A percentile compares a stretch with the other conserved stretches of the same genome.
phyloP scores from a whole-genome alignment of 2,888 invertebrate genomes.

The Cosmia trapezina region DNA sequence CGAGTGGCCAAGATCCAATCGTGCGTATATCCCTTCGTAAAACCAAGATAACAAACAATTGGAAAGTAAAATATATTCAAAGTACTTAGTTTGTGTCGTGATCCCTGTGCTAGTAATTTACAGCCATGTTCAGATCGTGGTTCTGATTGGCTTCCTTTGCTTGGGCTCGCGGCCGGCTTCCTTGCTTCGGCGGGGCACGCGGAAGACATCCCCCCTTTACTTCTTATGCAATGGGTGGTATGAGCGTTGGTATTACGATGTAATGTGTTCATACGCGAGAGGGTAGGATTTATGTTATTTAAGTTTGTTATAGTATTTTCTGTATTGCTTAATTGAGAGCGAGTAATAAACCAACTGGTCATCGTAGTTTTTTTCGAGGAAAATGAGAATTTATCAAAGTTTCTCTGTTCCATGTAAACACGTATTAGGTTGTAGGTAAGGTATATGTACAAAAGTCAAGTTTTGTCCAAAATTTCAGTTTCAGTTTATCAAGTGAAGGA shows the following conservation, averaged over 20 bases:
- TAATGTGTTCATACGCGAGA: constrained; percentile 43
- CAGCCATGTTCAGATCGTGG: constrained; percentile 55
- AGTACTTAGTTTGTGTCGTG: constrained; percentile 43
- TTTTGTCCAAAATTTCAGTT: too few relatives aligned
- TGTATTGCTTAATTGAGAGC: constrained; percentile 10
- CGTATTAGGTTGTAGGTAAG: too few relatives aligned
- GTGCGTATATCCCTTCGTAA: constrained; percentile 36
- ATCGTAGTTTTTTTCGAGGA: too few relatives aligned
- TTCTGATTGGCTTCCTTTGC: constrained; percentile 58
- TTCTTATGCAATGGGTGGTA: constrained; percentile 68
- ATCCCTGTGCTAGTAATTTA: constrained; percentile 55
- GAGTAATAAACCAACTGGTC: neutral
- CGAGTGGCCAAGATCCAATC: neutral
- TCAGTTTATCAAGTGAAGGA: too few relatives aligned
- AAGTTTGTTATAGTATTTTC: neutral
- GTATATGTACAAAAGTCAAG: too few relatives aligned
- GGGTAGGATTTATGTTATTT: constrained; percentile 46
- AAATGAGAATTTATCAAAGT: neutral
- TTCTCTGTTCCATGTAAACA: neutral
- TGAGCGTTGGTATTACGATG: constrained; percentile 45
- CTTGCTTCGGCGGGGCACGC: constrained; percentile 65
- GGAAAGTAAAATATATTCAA: constrained; percentile 47
- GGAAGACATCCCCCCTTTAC: constrained; percentile 66
- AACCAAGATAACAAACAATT: constrained; percentile 28
- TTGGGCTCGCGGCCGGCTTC: constrained; percentile 50